Percentiles rank a stretch among this genome's conserved stretches.
phyloP scores from a whole-genome alignment of 2,113 vertebrate genomes.

The Tychaedon coryphoeus region DNA sequence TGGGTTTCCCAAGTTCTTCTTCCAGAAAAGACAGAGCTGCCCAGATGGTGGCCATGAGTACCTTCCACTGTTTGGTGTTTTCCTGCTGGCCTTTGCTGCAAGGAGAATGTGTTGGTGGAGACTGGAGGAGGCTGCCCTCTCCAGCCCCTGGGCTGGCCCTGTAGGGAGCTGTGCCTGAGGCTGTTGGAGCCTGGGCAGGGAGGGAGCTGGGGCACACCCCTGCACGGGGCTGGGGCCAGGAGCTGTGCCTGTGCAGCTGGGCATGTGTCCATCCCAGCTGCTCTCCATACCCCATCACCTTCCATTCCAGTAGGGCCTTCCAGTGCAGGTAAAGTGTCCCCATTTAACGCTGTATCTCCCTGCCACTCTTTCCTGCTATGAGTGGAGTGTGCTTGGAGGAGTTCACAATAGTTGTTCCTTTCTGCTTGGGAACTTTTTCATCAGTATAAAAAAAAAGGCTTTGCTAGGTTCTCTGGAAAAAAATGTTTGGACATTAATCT shows the following conservation, averaged over 20 bases:
- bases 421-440: neutral
- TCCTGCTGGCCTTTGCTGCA: neutral
- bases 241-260: accelerated
- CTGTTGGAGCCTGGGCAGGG: too few species aligned
- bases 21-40: accelerated
- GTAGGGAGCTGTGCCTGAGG: too few species aligned
- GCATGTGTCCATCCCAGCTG: accelerated
- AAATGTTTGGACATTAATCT: neutral
- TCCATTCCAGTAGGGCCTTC: neutral
- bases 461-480: neutral
- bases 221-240: accelerated
- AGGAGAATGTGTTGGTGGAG: too few species aligned
- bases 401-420: neutral
- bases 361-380: accelerated
- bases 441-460: neutral
- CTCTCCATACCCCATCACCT: neutral
- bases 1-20: neutral
- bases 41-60: accelerated
- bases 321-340: accelerated
- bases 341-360: accelerated
- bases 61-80: neutral
- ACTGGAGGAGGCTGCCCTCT: accelerated
- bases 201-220: too few species aligned
- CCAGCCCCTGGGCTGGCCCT: too few species aligned
- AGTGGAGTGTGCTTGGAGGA: neutral